phyloP scores from a whole-genome alignment of 2,888 invertebrate species.

The Drosophila buzzatii region DNA sequence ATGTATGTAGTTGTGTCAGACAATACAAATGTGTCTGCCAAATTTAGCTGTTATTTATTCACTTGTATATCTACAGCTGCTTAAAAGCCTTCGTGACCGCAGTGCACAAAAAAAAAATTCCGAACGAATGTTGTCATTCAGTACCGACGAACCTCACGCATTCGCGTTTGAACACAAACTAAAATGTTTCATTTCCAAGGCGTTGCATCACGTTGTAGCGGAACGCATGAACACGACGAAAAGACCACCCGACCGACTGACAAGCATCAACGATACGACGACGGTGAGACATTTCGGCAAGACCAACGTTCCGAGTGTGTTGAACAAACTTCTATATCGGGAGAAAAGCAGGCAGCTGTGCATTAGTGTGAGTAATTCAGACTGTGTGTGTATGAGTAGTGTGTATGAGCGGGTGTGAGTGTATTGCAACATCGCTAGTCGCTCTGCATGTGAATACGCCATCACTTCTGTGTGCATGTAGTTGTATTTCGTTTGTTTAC shows the following conservation, averaged over 20 bases:
- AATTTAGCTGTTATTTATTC: slow-evolving; percentile 53
- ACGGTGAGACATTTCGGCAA: slow-evolving; percentile 52
- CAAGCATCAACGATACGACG: slow-evolving; percentile 19
- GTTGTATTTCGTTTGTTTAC: slow-evolving; percentile 71
- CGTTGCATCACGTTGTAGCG: slow-evolving; percentile 42
- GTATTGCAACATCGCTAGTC: slow-evolving; percentile 51
- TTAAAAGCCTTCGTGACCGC: slow-evolving; percentile 29
- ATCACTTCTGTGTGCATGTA: slow-evolving; percentile 41
- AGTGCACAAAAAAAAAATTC: slow-evolving; percentile 11
- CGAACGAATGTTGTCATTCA: not conserved
- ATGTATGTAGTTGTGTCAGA: slow-evolving; percentile 24
- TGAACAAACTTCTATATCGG: slow-evolving; percentile 52
- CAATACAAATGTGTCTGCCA: slow-evolving; percentile 19
- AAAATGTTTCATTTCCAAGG: slow-evolving; percentile 60
- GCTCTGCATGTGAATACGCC: slow-evolving; percentile 21
- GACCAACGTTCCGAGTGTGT: slow-evolving; percentile 62
- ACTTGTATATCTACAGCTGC: slow-evolving; percentile 60
- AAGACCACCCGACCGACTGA: slow-evolving; percentile 32
- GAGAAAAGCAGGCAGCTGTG: not conserved
- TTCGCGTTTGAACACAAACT: slow-evolving; percentile 51
- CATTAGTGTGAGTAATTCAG: slow-evolving; percentile 22
- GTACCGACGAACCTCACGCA: slow-evolving; percentile 18
- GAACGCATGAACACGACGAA: slow-evolving; percentile 52
- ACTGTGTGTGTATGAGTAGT: slow-evolving; percentile 15
- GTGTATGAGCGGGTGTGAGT: slow-evolving; percentile 18